These are phyloP conservation scores for Muscidifurax raptorellus DNA, from an alignment of 1,140 invertebrate genomes.

Conservation along the genomic window DNA sequence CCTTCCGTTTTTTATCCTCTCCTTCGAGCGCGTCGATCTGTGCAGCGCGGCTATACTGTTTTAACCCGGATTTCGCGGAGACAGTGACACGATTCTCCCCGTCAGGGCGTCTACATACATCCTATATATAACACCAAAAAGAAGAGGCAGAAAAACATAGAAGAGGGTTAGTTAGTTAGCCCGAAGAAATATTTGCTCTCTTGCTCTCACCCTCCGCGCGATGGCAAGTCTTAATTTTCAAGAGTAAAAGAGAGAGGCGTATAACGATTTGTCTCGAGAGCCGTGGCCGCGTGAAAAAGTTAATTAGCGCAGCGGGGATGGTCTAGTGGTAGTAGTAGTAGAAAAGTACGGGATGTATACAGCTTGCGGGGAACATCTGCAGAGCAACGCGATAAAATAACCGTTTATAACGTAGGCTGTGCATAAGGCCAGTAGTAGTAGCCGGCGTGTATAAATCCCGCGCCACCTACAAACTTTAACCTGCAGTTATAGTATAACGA, in stretches of 20 bases:
- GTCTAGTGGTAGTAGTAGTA: neutral
- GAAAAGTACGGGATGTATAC: neutral
- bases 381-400: conserved; percentile 61
- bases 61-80: neutral
- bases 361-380: conserved; percentile 52
- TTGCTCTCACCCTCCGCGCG: neutral
- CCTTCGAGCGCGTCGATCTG: neutral
- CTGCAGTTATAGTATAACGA: conserved; percentile 3
- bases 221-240: neutral
- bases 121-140: neutral
- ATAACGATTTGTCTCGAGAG: neutral
- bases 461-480: conserved; percentile 53
- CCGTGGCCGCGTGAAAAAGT: conserved; percentile 52
- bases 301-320: too few species aligned
- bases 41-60: too few species aligned
- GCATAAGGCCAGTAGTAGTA: neutral
- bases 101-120: too few species aligned
- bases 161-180: neutral
- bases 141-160: neutral
- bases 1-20: neutral
- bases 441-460: neutral
- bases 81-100: neutral
- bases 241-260: neutral
- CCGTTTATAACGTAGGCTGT: conserved; percentile 56
- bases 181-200: neutral